Conservation (phyloP, 2,888 invertebrate species). For the Cheilosia scutellata region DNA sequence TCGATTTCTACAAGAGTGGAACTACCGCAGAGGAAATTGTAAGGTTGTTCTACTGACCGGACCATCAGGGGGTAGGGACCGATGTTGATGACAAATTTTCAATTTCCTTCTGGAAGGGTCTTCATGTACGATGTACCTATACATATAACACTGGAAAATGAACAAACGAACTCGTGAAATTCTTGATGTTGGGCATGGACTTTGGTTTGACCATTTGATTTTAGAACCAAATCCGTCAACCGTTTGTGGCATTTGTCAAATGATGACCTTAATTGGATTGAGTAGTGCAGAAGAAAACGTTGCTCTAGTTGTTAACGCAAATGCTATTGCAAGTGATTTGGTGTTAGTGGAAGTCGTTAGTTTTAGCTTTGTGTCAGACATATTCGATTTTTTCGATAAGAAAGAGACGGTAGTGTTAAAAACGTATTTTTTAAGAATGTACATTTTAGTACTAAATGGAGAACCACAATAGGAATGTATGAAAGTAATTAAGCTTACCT, state of each 20-base stretch:
- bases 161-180: slow-evolving; percentile 15
- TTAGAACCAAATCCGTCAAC: slow-evolving; percentile 26
- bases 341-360: background rate
- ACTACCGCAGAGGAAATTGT: slow-evolving; percentile 35
- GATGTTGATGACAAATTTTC: slow-evolving; percentile 64
- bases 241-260: slow-evolving; percentile 59
- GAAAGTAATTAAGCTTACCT: too few species aligned
- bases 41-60: background rate
- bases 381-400: background rate
- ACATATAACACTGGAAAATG: background rate
- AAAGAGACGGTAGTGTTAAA: background rate
- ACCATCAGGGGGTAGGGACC: background rate
- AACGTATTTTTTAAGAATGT: too few species aligned
- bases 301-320: slow-evolving; percentile 15
- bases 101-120: slow-evolving; percentile 45
- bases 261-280: slow-evolving; percentile 57
- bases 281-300: slow-evolving; percentile 29
- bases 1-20: slow-evolving; percentile 33
- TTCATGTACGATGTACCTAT: background rate
- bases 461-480: too few species aligned
- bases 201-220: slow-evolving; percentile 38
- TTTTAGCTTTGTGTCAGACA: background rate
- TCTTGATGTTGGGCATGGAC: slow-evolving; percentile 12
- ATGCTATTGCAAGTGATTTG: slow-evolving; percentile 25
- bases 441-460: too few species aligned